Conservation (phyloP, 2,797 vertebrate genomes). For the Myotis vivesi region DNA sequence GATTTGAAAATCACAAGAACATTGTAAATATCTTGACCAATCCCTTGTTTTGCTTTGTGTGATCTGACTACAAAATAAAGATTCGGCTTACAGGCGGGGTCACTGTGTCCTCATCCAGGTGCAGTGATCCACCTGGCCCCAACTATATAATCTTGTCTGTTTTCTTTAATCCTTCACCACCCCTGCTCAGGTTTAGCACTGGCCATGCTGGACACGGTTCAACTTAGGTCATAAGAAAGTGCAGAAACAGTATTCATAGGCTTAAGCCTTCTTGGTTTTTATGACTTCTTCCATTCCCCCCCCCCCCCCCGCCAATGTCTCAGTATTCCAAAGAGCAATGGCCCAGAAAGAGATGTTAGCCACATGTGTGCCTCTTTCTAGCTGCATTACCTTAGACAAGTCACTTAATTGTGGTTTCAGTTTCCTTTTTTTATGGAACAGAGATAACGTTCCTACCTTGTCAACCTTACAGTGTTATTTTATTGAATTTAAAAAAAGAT, state of each 20-base stretch:
- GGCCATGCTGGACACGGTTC: too few species aligned
- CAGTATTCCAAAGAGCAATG: not conserved
- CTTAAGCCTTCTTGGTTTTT: not conserved
- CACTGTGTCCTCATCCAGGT: too few species aligned
- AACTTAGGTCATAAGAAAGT: not conserved
- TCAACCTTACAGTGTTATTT: not conserved
- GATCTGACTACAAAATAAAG: too few species aligned
- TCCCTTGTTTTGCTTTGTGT: too few species aligned
- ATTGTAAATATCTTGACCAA: too few species aligned
- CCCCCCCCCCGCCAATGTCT: not conserved
- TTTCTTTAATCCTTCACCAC: too few species aligned
- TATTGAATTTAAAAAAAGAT: not conserved
- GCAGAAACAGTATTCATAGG: not conserved
- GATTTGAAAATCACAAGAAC: too few species aligned
- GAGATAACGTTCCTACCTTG: not conserved
- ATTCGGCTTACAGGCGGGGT: too few species aligned
- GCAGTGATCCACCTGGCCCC: too few species aligned
- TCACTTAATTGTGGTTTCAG: not conserved
- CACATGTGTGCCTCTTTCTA: not conserved
- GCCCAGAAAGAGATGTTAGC: not conserved
- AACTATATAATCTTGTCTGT: too few species aligned
- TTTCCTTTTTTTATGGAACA: not conserved
- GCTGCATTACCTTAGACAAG: constrained; percentile 7
- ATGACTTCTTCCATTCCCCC: not conserved
- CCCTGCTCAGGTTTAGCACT: too few species aligned